These are phyloP conservation scores for Troides helena DNA, from an alignment of 2,888 invertebrate genomes.

Conservation along the genomic window DNA sequence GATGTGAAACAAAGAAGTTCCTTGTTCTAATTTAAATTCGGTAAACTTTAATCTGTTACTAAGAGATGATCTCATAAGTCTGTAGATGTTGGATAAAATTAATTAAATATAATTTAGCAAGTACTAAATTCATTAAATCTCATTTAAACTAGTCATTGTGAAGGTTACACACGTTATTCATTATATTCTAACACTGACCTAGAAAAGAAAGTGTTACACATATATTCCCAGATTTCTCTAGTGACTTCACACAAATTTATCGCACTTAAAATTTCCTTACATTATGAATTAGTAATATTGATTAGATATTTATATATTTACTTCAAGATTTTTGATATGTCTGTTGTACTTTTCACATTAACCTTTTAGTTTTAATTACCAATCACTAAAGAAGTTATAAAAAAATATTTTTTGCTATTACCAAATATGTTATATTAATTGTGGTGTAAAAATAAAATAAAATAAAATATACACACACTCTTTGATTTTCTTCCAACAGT, in stretches of 20 bases:
- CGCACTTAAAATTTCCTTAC: no score
- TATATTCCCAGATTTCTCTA: conserved; percentile 30
- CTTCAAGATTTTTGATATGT: no score
- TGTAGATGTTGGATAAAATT: conserved; percentile 25
- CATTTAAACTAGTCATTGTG: not conserved
- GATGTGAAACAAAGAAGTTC: not conserved
- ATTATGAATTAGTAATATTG: no score
- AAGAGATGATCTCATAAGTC: conserved; percentile 27
- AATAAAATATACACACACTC: no score
- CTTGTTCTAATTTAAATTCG: not conserved
- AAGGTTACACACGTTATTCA: not conserved
- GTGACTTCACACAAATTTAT: conserved; percentile 29
- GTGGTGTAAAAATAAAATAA: no score
- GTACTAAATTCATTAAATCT: conserved; percentile 17
- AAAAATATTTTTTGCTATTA: no score
- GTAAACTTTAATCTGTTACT: not conserved
- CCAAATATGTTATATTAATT: no score
- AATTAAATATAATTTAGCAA: not conserved
- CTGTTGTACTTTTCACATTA: no score
- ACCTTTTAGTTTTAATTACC: no score
- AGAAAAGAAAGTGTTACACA: conserved; percentile 31
- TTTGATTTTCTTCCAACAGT: no score
- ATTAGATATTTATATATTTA: no score
- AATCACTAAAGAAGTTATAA: no score
- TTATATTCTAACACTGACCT: conserved; percentile 34